Percentiles rank a stretch among this genome's conserved stretches.
These are phyloP conservation scores for Pipra filicauda DNA, from an alignment of 2,113 vertebrate genomes.

Conservation along the genomic window DNA sequence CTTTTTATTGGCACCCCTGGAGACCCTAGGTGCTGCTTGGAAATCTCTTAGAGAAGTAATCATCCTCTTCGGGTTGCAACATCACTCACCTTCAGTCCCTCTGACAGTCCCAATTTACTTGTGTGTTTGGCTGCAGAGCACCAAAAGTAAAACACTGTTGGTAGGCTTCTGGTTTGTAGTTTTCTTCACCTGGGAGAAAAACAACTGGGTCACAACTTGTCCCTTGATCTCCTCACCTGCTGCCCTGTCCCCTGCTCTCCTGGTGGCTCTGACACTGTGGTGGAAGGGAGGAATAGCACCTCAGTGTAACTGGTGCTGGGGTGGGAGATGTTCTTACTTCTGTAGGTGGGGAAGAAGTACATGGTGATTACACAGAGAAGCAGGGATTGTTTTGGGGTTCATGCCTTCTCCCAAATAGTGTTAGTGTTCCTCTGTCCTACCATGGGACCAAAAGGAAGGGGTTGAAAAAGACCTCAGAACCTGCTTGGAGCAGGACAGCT, in stretches of 20 bases:
- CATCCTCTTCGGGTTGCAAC: constrained; percentile 8
- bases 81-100: neutral
- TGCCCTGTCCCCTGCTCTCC: neutral
- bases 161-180: neutral
- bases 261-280: neutral
- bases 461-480: neutral
- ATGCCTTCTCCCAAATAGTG: neutral
- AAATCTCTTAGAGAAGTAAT: constrained; percentile 29
- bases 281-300: neutral
- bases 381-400: neutral
- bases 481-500: neutral
- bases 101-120: constrained; percentile 34
- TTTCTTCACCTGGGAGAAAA: neutral
- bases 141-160: neutral
- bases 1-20: neutral
- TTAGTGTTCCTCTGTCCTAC: neutral
- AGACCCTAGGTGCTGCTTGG: constrained; percentile 9
- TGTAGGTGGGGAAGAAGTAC: neutral
- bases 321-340: neutral
- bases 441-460: neutral
- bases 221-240: neutral
- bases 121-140: neutral
- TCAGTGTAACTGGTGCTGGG: neutral
- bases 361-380: neutral
- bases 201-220: neutral